These are phyloP conservation scores for Bombus fervidus DNA, from an alignment of 1,140 invertebrate species.

Conservation along the genomic window DNA sequence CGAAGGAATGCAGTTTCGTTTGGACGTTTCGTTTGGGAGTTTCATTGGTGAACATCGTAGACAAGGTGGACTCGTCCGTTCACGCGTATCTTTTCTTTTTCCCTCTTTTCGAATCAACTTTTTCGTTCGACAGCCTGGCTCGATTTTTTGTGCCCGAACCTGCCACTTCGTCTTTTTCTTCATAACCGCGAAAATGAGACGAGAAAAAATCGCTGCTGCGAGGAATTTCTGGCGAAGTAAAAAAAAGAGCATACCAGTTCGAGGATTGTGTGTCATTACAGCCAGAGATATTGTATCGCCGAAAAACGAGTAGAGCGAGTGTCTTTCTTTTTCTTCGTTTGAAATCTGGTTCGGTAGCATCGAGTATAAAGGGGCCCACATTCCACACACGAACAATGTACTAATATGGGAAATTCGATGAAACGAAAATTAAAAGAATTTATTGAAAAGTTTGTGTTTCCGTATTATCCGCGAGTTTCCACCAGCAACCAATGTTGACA, in stretches of 20 bases:
- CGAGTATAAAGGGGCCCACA: not conserved
- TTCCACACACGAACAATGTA: not conserved
- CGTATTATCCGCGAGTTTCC: too few relatives aligned
- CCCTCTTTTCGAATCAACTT: not conserved
- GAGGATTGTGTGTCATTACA: constrained; percentile 16
- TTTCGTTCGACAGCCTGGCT: not conserved
- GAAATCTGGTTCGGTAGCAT: not conserved
- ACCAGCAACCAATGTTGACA: too few relatives aligned
- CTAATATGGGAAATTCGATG: not conserved
- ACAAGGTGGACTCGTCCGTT: constrained; percentile 25
- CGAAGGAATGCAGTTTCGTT: constrained; percentile 65
- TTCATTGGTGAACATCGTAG: constrained; percentile 35
- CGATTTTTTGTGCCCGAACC: constrained; percentile 9
- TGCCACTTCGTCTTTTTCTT: not conserved
- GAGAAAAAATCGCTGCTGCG: not conserved
- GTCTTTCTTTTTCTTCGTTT: not conserved
- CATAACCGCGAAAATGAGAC: not conserved
- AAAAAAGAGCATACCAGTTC: not conserved
- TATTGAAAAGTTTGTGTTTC: too few relatives aligned
- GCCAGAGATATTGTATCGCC: constrained; percentile 11
- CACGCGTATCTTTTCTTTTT: not conserved
- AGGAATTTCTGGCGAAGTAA: not conserved
- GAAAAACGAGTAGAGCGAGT: not conserved
- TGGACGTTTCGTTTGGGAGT: constrained; percentile 42
- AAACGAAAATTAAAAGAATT: too few relatives aligned